phyloP scores from a whole-genome alignment of 2,888 invertebrate genomes.

The Rhamphomyia laevipes region DNA sequence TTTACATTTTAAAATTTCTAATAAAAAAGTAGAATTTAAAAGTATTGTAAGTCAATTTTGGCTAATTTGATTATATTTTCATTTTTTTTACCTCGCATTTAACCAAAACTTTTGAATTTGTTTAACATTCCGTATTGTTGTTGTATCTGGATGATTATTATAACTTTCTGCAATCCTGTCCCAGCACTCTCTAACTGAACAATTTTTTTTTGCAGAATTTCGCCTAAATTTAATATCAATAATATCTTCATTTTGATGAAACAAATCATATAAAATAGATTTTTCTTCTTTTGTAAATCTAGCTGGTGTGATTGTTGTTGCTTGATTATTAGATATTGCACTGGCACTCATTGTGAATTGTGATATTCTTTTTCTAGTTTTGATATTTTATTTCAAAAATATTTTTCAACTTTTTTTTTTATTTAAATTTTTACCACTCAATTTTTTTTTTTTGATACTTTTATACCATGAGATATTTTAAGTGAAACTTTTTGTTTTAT shows the following conservation, averaged over 20 bases:
- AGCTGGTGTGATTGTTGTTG: constrained; percentile 15
- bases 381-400: no score
- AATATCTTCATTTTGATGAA: constrained; percentile 32
- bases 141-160: constrained; percentile 30
- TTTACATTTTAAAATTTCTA: no score
- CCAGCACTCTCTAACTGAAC: constrained; percentile 35
- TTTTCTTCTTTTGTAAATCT: constrained; percentile 36
- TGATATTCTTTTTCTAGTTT: no score
- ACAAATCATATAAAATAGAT: constrained; percentile 30
- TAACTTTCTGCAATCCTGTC: constrained; percentile 32
- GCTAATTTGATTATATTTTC: no score
- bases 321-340: constrained; percentile 6
- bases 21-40: no score
- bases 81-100: constrained; percentile 29
- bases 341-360: no score
- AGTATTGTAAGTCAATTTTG: no score
- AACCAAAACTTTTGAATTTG: constrained; percentile 38
- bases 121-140: constrained; percentile 31
- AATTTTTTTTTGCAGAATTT: constrained; percentile 28
- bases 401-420: no score
- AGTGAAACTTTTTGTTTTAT: no score
- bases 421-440: no score
- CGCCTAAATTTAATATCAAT: constrained; percentile 36
- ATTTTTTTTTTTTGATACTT: no score
- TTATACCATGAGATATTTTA: no score